These are phyloP conservation scores for Oligia strigilis DNA, from an alignment of 2,888 invertebrate genomes.

Conservation along the genomic window DNA sequence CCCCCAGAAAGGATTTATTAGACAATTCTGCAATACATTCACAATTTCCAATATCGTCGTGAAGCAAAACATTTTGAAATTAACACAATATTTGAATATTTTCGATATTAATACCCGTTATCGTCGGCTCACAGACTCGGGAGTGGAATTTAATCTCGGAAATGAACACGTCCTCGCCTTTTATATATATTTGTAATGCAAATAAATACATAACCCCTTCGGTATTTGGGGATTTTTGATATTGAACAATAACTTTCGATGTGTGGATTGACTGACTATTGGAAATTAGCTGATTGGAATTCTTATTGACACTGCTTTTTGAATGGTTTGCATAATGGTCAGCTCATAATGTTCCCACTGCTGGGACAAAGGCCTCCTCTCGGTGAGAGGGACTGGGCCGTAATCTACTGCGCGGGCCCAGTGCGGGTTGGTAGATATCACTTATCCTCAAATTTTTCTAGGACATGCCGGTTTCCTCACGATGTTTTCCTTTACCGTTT, in stretches of 20 bases:
- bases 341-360: background rate
- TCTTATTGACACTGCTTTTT: slow-evolving; percentile 10
- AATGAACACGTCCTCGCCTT: slow-evolving; percentile 72
- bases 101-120: slow-evolving; percentile 79
- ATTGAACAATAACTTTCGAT: slow-evolving; percentile 32
- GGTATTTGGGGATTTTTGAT: slow-evolving; percentile 38
- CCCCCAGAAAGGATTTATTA: slow-evolving; percentile 2
- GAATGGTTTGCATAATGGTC: background rate
- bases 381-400: background rate
- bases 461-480: too few species aligned
- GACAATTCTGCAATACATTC: slow-evolving; percentile 31
- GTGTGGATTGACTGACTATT: slow-evolving; percentile 2
- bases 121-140: slow-evolving; percentile 76
- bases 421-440: background rate
- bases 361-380: background rate
- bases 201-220: slow-evolving; percentile 62
- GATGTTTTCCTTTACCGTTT: background rate
- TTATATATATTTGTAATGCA: slow-evolving; percentile 67
- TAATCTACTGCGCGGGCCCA: background rate
- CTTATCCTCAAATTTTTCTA: background rate
- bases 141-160: slow-evolving; percentile 76
- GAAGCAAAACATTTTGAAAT: slow-evolving; percentile 68
- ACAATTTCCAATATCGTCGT: slow-evolving; percentile 31
- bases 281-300: slow-evolving; percentile 22
- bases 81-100: slow-evolving; percentile 72